phyloP scores from a whole-genome alignment of 2,888 invertebrate genomes.

The Crematogaster levior region DNA sequence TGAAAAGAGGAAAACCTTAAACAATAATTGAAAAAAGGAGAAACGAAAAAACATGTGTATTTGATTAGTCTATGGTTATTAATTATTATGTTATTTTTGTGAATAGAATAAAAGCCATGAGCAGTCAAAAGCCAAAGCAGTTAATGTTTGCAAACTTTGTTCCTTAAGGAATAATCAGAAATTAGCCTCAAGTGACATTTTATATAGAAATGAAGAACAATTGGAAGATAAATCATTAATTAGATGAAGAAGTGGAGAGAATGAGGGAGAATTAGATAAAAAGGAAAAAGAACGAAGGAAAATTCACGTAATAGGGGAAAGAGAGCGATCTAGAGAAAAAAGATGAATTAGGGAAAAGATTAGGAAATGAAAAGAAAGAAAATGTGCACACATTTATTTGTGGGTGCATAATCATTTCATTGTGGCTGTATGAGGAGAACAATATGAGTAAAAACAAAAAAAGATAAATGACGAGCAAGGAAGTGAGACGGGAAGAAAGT shows the following conservation, averaged over 20 bases:
- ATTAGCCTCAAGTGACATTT: not conserved
- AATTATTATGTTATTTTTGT: constrained; percentile 70
- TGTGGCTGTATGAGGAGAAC: constrained; percentile 54
- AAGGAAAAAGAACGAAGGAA: constrained; percentile 7
- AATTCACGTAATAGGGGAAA: not conserved
- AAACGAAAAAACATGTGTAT: constrained; percentile 49
- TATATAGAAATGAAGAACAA: not conserved
- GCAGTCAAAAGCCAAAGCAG: constrained; percentile 50
- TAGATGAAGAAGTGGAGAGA: constrained; percentile 16
- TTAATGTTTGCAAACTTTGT: constrained; percentile 2
- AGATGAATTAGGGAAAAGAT: not conserved
- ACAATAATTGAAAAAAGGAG: constrained; percentile 31
- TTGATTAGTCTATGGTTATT: constrained; percentile 62
- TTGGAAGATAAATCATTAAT: constrained; percentile 16
- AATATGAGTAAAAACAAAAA: constrained; percentile 45
- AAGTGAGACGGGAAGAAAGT: constrained; percentile 52
- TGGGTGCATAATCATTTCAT: too few relatives aligned
- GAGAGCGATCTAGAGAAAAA: not conserved
- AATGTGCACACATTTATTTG: not conserved
- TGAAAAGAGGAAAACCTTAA: constrained; percentile 48
- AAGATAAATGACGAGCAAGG: constrained; percentile 16
- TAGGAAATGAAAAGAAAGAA: constrained; percentile 29
- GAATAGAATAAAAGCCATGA: constrained; percentile 45
- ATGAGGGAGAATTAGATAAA: not conserved
- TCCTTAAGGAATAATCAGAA: not conserved